These are phyloP conservation scores for Falco peregrinus DNA, from an alignment of 2,797 vertebrate species.

Conservation along the genomic window DNA sequence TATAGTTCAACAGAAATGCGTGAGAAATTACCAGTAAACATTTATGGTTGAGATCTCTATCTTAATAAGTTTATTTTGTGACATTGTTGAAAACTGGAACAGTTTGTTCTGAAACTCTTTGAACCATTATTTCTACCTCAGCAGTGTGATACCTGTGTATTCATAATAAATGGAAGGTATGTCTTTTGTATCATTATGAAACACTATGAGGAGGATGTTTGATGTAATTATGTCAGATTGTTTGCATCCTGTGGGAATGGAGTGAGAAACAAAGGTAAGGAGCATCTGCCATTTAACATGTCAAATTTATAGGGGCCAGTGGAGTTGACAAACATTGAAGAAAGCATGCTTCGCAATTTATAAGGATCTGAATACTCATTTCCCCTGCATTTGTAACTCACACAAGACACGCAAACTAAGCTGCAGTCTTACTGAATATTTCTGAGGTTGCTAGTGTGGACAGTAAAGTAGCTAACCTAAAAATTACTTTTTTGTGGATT, in stretches of 20 bases:
- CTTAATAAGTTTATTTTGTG: not conserved
- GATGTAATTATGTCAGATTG: not conserved
- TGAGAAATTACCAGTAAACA: not conserved
- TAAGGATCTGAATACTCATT: not conserved
- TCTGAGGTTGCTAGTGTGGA: not conserved
- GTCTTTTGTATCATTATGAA: not conserved
- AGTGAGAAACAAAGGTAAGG: not conserved
- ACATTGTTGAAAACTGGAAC: not conserved
- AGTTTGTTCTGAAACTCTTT: not conserved
- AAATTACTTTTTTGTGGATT: not conserved
- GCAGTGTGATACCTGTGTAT: not conserved
- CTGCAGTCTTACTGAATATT: not conserved
- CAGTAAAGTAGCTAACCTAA: not conserved
- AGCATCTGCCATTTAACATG: not conserved
- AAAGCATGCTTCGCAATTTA: not conserved
- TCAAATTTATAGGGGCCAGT: not conserved
- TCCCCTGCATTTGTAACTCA: not conserved
- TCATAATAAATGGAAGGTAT: not conserved
- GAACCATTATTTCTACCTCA: not conserved
- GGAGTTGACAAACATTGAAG: not conserved
- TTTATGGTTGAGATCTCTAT: not conserved
- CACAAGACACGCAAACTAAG: not conserved
- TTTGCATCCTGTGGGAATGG: not conserved
- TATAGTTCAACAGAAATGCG: not conserved
- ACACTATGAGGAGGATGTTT: not conserved